Conservation (phyloP, 37 sponge, comb jelly and placozoan genomes). For the Hormiphora californensis region DNA sequence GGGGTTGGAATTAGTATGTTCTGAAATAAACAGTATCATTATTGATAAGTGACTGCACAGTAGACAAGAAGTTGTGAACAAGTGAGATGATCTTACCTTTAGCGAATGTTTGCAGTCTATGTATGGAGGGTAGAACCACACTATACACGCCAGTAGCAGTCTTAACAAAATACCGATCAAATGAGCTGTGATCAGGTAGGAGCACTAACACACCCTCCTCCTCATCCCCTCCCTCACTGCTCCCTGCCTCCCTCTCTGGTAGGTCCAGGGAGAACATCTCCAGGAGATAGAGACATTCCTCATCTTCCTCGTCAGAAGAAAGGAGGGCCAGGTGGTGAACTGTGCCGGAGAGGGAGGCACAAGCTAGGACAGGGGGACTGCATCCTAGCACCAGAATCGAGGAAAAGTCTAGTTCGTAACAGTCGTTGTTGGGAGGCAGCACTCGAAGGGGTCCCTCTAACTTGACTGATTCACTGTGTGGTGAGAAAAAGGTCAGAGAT, state of each 20-base stretch:
- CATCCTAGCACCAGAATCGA: not conserved
- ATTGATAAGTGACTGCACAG: too few relatives aligned
- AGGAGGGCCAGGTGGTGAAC: conserved; percentile 1
- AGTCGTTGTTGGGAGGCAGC: conserved; percentile 9
- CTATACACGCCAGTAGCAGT: not conserved
- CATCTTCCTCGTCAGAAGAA: not conserved
- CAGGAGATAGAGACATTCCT: conserved; percentile 15
- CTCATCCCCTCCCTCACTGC: not conserved
- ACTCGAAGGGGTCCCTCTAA: not conserved
- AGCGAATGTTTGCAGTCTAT: not conserved
- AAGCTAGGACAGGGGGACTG: not conserved
- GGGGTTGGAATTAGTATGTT: too few relatives aligned
- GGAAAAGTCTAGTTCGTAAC: not conserved
- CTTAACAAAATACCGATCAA: not conserved
- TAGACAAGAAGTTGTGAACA: too few relatives aligned
- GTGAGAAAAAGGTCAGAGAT: not conserved
- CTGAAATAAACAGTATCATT: too few relatives aligned
- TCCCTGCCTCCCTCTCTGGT: not conserved
- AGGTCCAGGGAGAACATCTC: not conserved
- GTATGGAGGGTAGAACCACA: not conserved
- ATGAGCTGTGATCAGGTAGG: not conserved
- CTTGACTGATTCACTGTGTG: not conserved
- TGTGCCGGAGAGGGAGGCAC: not conserved
- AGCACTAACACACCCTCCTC: not conserved
- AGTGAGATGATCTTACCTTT: too few relatives aligned